These are phyloP conservation scores for Pseudachorutes palmiensis DNA, from an alignment of 1,140 invertebrate species.

Conservation along the genomic window DNA sequence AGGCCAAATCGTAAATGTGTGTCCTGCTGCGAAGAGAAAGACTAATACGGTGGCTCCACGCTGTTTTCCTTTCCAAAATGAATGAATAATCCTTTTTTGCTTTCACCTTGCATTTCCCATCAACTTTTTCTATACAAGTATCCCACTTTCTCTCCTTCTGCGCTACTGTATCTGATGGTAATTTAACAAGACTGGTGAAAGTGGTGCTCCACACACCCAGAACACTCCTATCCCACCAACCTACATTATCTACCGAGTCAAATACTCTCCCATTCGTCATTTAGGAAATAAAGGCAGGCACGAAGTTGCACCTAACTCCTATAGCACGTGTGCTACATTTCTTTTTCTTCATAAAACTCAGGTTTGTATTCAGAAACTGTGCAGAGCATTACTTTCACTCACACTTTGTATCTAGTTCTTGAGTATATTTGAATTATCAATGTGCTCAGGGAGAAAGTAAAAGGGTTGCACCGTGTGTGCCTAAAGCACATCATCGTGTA, in stretches of 20 bases:
- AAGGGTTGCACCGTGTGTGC: not conserved
- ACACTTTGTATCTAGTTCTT: not conserved
- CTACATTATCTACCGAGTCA: not conserved
- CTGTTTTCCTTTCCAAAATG: not conserved
- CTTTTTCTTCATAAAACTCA: not conserved
- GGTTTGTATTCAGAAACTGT: not conserved
- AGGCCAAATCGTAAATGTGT: conserved; percentile 14
- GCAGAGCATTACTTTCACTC: not conserved
- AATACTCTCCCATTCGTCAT: conserved; percentile 7
- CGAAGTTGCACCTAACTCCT: not conserved
- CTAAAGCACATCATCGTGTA: not conserved
- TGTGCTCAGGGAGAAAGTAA: not conserved
- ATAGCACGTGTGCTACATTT: not conserved
- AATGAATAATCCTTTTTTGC: conserved; percentile 2
- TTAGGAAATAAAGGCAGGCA: not conserved
- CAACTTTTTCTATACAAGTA: not conserved
- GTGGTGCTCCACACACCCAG: not conserved
- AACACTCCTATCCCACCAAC: not conserved
- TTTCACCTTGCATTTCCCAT: not conserved
- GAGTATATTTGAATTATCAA: conserved; percentile 9
- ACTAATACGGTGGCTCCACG: not conserved
- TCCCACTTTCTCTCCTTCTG: not conserved
- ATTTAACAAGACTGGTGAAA: conserved; percentile 11
- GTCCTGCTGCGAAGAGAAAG: conserved; percentile 15
- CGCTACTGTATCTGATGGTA: not conserved